Base-by-base conservation (phyloP, 2,797 vertebrate genomes). In the Naso thynnoides region DNA sequence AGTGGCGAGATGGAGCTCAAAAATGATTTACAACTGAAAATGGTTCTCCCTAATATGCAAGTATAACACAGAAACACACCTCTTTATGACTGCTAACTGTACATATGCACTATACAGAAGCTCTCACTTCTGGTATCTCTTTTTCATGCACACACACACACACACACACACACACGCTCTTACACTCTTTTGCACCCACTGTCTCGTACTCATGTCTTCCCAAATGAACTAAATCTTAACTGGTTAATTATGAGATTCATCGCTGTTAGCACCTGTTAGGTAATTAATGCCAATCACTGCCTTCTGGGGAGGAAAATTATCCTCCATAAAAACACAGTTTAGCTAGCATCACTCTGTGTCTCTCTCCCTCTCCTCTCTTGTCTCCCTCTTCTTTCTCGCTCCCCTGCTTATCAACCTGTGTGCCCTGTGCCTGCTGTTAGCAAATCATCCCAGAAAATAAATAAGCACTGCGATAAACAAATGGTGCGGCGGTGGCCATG, bases 271-370 rank as follows among this genome's bases (percentile, higher is more conserved):
- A 93, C 90, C 92, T 93, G 90, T 91, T 91, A 68, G 82, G 82
- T 91, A 92, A 92, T 94, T 92, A 92, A 91, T 93, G 87, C 87
- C 89, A 93, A 91, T 93, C 86, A 87, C 73, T 86, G 87, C 87
- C 88, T 91, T 92, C 87, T 85, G 81, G 81, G 83, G 85, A 90
- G 82, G 77, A 92, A 90, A 90, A 88, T 85, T 62, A 89, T 82
- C 81, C 78, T 75, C 76, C 55, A 84, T 85, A 80, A 89, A 92
- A 89, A 89, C 82, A 86, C 16, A 27, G 59, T 84, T 91, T 76
- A 77, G 78, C 67, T 70, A 70, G 45, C 68, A 72, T 84, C 69
- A 29, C 69, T 87, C 69, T 47, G 65, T 29, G 15, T 67, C 77
- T 68, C 55, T 70, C 55, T 44, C 44, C 53, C 61, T 66, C 63